Base-by-base conservation (phyloP, 1,140 invertebrate genomes). In the Apis laboriosa region DNA sequence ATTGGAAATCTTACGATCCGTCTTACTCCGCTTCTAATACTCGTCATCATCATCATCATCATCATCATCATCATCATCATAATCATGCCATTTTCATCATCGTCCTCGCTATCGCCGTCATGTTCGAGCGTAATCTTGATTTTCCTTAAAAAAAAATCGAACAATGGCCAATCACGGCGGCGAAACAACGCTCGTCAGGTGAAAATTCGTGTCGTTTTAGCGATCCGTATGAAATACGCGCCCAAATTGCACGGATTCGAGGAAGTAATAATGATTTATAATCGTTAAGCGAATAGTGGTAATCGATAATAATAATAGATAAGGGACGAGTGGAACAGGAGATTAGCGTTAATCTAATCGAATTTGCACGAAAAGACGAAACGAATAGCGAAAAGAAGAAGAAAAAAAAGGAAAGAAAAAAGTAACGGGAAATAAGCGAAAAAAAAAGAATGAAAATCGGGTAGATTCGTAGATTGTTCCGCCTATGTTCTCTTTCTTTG, bases 301-400 rank as follows among this genome's bases (percentile, higher is more conserved):
- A 86, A 83, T 67, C 84, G 70, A 86, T 82, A 83, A 63, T 86
- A 71, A 67, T 75, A 61, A 49, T 85, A 86, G 55, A 58, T 86
- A 86, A 86, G 60, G 9, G n/a, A 66, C 60, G 51, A 79, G 24
- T 15, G 21, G 21, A 24, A 13, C 11, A 2, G 34, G 51, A 77
- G 76, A 24, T 53, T 66, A 63, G 49, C 21, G n/a, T 60, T 56
- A 24, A 77, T 70, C 53, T 43, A 15, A 19, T 72, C 56, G 67
- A 61, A 51, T 21, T 34, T 53, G 34, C 34, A 17, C 24, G 56
- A 72, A n/a, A 17, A 53, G 8, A 21, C 8, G 28, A 74, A 55
- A 79, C 56, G 49, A 60, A 43, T 67, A 15, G 24, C 28, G 5
- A 34, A 17, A n/a, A 28, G 53, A 19, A 49, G 21, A 21, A 21